phyloP scores from a whole-genome alignment of 1,140 invertebrate genomes.

The Apis laboriosa region DNA sequence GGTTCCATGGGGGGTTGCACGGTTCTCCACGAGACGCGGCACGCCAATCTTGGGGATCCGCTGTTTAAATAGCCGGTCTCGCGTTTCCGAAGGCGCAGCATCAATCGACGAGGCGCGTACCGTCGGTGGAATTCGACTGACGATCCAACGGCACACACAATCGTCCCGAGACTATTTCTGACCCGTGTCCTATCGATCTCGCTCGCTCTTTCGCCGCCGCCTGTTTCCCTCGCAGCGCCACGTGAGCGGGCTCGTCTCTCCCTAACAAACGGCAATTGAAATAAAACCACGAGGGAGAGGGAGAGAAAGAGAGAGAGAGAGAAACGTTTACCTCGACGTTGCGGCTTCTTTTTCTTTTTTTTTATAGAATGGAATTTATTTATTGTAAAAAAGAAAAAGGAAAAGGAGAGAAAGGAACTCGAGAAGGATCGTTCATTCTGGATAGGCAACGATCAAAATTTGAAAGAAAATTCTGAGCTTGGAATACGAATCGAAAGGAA shows the following conservation, averaged over 20 bases:
- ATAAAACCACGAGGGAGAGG: conserved; percentile 12
- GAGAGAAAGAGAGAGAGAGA: neutral
- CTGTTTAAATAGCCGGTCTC: conserved; percentile 30
- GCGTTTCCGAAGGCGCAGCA: conserved; percentile 30
- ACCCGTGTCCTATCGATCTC: conserved; percentile 43
- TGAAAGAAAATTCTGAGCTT: no score
- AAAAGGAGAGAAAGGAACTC: no score
- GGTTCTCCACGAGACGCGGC: neutral
- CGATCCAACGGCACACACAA: conserved; percentile 37
- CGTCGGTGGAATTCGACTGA: conserved; percentile 52
- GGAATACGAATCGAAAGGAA: no score
- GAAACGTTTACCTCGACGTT: conserved; percentile 45
- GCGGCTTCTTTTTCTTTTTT: neutral
- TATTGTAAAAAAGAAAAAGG: no score
- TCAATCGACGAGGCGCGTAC: conserved; percentile 43
- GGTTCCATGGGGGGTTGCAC: neutral
- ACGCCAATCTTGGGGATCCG: neutral
- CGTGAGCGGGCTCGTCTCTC: neutral
- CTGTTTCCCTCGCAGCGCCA: conserved; percentile 13
- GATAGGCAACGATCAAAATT: no score
- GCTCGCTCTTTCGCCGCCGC: conserved; percentile 6
- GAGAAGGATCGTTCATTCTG: no score
- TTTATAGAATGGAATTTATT: no score
- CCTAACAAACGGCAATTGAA: conserved; percentile 29
- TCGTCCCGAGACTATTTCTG: conserved; percentile 48